phyloP scores from a whole-genome alignment of 2,113 vertebrate genomes.

The Phaethon lepturus region DNA sequence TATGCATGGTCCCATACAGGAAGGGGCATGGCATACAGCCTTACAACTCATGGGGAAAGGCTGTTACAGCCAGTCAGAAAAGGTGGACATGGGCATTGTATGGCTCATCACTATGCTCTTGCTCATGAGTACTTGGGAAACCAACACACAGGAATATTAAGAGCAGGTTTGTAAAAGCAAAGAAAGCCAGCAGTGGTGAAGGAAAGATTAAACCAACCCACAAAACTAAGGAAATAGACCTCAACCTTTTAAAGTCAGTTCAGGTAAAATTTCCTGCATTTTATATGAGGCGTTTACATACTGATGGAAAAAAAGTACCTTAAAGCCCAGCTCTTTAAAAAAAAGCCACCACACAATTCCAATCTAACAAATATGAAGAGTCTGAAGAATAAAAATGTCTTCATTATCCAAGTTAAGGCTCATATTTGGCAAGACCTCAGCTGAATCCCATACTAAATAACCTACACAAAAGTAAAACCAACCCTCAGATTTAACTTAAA shows the following conservation, averaged over 20 bases:
- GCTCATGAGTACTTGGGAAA: neutral
- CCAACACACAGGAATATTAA: neutral
- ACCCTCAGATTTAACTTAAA: neutral
- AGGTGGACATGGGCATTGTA: neutral
- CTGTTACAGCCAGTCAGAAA: neutral
- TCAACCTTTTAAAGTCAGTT: neutral
- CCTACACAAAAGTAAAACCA: neutral
- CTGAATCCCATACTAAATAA: neutral
- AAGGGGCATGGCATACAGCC: neutral
- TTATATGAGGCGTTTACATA: neutral
- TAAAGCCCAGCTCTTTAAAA: neutral
- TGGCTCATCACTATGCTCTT: neutral
- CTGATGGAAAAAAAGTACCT: neutral
- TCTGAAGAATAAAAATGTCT: neutral
- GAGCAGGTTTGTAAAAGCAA: neutral
- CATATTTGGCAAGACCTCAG: neutral
- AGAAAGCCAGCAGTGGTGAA: neutral
- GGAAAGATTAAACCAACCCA: neutral
- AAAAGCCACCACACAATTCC: neutral
- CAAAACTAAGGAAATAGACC: neutral
- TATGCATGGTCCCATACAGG: neutral
- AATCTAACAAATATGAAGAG: neutral
- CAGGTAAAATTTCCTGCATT: neutral
- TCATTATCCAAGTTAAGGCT: neutral
- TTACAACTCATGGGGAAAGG: neutral